Base-by-base conservation (phyloP, 2,113 vertebrate species). In the Hippocampus abdominalis region DNA sequence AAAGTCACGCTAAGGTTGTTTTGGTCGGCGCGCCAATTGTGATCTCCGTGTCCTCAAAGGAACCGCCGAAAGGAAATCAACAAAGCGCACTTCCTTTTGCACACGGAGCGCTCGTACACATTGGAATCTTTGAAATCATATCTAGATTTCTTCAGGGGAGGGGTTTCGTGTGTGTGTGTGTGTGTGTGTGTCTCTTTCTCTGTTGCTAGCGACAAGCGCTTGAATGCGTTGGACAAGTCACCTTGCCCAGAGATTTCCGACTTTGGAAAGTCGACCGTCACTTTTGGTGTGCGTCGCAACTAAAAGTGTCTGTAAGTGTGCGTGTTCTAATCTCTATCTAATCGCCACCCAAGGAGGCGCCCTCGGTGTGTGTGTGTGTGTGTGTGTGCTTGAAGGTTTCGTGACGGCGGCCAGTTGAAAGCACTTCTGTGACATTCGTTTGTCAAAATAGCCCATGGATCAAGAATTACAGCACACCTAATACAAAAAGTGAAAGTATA, bases 211-310 rank as follows among this genome's bases (percentile, higher is more conserved):
- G 49, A 51, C 49, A 21, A 48, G n/a, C 39, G 32, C 40, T 53
- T 53, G 49, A 70, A 69, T 65, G 70, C 78, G 48, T 70, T 39
- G 66, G 57, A 71, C 62, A 73, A 53, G 68, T 83, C 72, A 85
- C 82, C 86, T 83, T 77, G 81, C 70, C 71, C 48, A 54, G 64
- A 79, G 81, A 83, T 72, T 44, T 72, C 62, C 64, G 1, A 29
- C 69, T 68, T 73, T 51, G 74, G 70, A 81, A 80, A 82, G 81
- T 83, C 73, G 70, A 64, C 82, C 66, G 83, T 88, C 73, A 32
- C 73, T 82, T 81, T 71, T 75, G 4, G 71, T 85, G 78, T 78
- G 64, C 74, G 69, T 84, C 61, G 64, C 2, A 46, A 32, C 23
- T 27, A 21, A 27, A 44, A n/a, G 56, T 59, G 57, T 60, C 15